Evolutionary conservation across 2,113 vertebrate genomes (phyloP).

Genomic region (Zeus faber): DNA sequence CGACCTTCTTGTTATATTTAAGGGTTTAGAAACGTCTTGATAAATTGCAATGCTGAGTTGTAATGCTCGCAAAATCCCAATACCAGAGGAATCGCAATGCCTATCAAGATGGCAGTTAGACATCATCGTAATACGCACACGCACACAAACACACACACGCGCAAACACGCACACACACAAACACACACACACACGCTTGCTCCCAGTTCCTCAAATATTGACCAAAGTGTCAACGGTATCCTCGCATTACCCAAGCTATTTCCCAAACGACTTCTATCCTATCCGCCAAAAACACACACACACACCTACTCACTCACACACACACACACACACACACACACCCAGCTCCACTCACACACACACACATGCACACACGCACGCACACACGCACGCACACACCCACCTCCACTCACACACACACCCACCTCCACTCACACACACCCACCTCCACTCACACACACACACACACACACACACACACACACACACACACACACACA

Average conservation of each 20-base stretch:
- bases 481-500: conserved; percentile 2
- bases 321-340: no score
- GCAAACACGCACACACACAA: conserved; percentile 2
- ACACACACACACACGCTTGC: conserved; percentile 9
- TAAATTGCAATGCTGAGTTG: no score
- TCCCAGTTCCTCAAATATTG: conserved; percentile 20
- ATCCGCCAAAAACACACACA: background rate
- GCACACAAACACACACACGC: background rate
- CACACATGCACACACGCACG: background rate
- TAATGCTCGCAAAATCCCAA: no score
- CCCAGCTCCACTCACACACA: background rate
- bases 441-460: background rate
- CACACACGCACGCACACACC: no score
- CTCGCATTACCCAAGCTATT: conserved; percentile 11
- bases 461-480: no score
- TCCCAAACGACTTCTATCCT: background rate
- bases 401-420: conserved; percentile 2
- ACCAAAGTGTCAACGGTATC: conserved; percentile 18
- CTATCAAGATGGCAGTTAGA: no score
- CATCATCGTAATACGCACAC: no score
- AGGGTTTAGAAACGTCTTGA: no score
- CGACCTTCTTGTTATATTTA: no score
- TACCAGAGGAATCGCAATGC: no score
- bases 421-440: background rate
- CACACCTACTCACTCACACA: no score